These are phyloP conservation scores for Hippocampus zosterae DNA, from an alignment of 2,113 vertebrate species.

Conservation along the genomic window DNA sequence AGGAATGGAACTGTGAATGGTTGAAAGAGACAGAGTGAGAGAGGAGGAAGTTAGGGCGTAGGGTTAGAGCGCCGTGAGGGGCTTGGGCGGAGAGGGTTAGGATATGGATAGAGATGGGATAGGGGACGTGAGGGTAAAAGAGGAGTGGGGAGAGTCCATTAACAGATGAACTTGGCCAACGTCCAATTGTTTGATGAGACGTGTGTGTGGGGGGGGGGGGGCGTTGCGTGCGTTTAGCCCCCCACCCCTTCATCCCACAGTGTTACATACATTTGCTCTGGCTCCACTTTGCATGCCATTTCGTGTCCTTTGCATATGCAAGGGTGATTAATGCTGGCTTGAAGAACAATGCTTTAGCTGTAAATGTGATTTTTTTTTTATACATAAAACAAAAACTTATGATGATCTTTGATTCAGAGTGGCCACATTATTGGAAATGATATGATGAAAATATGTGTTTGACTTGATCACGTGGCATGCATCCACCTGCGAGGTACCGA, in stretches of 20 bases:
- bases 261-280: slow-evolving; percentile 7
- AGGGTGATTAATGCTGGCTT: background rate
- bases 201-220: slow-evolving; percentile 58
- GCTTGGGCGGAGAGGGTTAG: background rate
- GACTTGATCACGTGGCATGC: background rate
- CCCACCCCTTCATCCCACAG: slow-evolving; percentile 10
- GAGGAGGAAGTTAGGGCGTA: slow-evolving; percentile 73
- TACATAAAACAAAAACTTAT: background rate
- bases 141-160: slow-evolving; percentile 84
- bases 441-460: background rate
- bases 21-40: slow-evolving; percentile 68
- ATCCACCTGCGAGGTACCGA: too few species aligned
- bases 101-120: slow-evolving; percentile 51
- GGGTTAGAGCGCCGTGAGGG: slow-evolving; percentile 83
- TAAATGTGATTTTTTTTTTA: background rate
- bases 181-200: slow-evolving; percentile 90
- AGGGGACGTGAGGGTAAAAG: slow-evolving; percentile 81
- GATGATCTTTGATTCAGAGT: background rate
- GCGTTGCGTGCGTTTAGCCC: slow-evolving; percentile 4
- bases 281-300: slow-evolving; percentile 20
- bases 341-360: background rate
- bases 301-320: background rate
- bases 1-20: slow-evolving; percentile 43
- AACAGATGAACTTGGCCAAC: slow-evolving; percentile 97
- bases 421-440: background rate